Base-by-base conservation (phyloP, 1,140 invertebrate species). In the Xylocopa sonorina region DNA sequence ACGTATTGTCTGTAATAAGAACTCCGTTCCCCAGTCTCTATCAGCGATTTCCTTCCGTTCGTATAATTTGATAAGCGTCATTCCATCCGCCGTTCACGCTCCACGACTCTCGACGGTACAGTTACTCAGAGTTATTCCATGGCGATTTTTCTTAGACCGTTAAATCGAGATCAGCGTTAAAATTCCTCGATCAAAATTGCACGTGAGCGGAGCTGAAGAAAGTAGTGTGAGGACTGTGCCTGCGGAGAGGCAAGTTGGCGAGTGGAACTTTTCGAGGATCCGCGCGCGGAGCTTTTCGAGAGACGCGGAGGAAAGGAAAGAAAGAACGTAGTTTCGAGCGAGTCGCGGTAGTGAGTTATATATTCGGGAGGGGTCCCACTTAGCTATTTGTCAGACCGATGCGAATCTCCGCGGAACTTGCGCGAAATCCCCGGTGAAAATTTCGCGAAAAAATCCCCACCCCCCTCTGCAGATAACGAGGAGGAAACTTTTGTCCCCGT, bases 331-430 rank as follows among this genome's bases (percentile, higher is more conserved):
- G 51, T 55, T 18, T 50, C 21, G 48, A 27, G 48, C 18, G 60
- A 82, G 53, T 74, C 71, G 62, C 68, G 34, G 34, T 58, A 79
- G 53, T 67, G 68, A 84, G 73, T 86, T 86, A 82, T 85, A 85
- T 77, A 83, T 81, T 77, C 83, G 46, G 24, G 55, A 62, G 75
- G 41, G 78, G 46, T 72, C 57, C 72, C 80, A 81, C 78, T 84
- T 79, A 81, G 78, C 84, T 84, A 87, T 88, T 87, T 88, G 85
- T 88, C 87, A 83, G 71, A 53, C 75, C 68, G 83, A 84, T 78
- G 84, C 75, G 80, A 88, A 89, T 88, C 82, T 86, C 82, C 64
- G 67, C 43, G 76, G 80, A 87, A 87, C 53, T 88, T 76, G 43
- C 51, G 38, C 63, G 50, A 62, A 80, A 82, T 51, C 66, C 72